Base-by-base conservation (phyloP, 2,113 vertebrate species). In the Megaceryle torquata region DNA sequence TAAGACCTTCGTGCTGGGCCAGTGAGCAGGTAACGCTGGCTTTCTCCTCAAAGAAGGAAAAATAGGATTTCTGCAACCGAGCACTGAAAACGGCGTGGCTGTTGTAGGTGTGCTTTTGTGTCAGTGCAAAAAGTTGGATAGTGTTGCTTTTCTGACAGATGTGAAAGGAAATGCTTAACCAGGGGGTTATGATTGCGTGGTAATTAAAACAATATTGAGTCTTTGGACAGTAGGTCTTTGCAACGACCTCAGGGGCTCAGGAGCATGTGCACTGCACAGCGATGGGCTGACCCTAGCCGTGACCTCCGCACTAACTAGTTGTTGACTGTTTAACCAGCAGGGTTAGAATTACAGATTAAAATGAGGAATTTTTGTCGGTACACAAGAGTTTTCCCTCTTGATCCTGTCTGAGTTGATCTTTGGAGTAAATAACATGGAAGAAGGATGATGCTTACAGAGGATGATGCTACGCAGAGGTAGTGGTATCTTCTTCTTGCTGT, bases 1-100 rank as follows among this genome's bases (percentile, higher is more conserved):
- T 96, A 94, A 97, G 97, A 64, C 59, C 82, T 50, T 53, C 39
- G 75, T 92, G 93, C 95, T 87, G 96, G 97, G 94, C 96, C 93
- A 59, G 85, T 26, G 48, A 84, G 86, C 39, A 89, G 96, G 78
- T 85, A 70, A 95, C 88, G 91, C 86, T 7, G 68, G 81, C 69
- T 89, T 71, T 44, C 64, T 71, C 3, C 64, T 67, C 1, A 61
- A 54, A 68, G 35, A 43, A 80, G 63, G 13, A n/a, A 75, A 93
- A 91, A 86, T 44, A 25, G 51, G 82, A 97, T 95, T 94, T 94
- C 95, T 91, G 88, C 81, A 25, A 39, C 48, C 1, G 8, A 82
- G 70, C n/a, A 43, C 50, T 10, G 53, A 64, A 61, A 92, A 65
- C 14, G 86, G 59, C 12, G 37, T 21, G 95, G 89, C n/a, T n/a